Evolutionary conservation across 2,888 invertebrate genomes (phyloP).

Genomic region (Drosophila paucipuncta): DNA sequence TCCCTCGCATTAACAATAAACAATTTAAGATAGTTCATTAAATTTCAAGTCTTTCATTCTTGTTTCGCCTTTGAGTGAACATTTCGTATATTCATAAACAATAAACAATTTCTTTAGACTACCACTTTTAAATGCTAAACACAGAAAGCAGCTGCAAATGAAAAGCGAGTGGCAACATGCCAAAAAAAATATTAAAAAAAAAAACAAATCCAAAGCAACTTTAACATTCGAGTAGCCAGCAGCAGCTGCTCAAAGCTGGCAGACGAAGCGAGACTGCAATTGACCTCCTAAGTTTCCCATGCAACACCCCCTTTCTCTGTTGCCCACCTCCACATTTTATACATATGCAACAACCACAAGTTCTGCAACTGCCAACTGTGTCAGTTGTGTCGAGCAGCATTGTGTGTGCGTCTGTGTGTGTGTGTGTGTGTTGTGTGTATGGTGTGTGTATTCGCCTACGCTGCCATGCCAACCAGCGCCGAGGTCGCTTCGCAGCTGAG

Average conservation of each 20-base stretch:
- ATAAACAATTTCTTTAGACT: conserved; percentile 29
- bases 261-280: conserved; percentile 23
- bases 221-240: conserved; percentile 45
- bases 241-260: conserved; percentile 43
- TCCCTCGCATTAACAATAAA: neutral
- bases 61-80: neutral
- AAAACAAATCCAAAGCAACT: conserved; percentile 45
- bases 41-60: conserved; percentile 5
- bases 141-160: conserved; percentile 52
- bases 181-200: conserved; percentile 40
- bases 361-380: conserved; percentile 64
- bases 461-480: conserved; percentile 77
- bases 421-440: conserved; percentile 21
- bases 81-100: neutral
- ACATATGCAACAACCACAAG: conserved; percentile 49
- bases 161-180: conserved; percentile 71
- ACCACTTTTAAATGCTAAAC: conserved; percentile 6
- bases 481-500: conserved; percentile 68
- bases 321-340: conserved; percentile 1
- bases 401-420: conserved; percentile 12
- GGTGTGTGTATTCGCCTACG: conserved; percentile 57
- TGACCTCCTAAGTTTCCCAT: conserved; percentile 50
- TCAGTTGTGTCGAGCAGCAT: conserved; percentile 52
- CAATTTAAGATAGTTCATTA: conserved; percentile 1
- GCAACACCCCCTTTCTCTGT: neutral